Evolutionary conservation across 1,140 invertebrate species (phyloP), one percentile per base, ranked within the genome.

Genomic region (Temnothorax longispinosus): DNA sequence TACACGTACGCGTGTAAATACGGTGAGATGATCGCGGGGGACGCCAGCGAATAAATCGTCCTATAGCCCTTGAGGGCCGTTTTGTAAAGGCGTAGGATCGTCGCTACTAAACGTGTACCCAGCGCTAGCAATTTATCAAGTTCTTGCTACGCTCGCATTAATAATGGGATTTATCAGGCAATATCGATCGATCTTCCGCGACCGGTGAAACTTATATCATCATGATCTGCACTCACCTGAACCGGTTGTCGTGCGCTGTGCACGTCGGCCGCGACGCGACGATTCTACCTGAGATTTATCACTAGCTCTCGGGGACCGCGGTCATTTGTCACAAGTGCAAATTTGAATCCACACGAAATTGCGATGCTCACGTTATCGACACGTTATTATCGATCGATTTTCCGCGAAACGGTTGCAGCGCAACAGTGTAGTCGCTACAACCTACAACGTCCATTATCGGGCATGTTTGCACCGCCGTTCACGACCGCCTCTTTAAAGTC

Each of bases 131-230:
- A 90, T 90, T 90, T 90, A 90, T 90, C 86, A 90, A 86, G 50
- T 89, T 89, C 82, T 86, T 89, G 58, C 80, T 38, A 35, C 52
- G 27, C 38, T 54, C 80, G 87, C 77, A 82, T 87, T 88, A 90
- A 92, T 92, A 91, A 91, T 90, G 76, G 84, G 85, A 91, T 91
- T 92, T 92, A 91, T 91, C 88, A 71, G 80, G 50, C 62, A 85
- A 92, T 90, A 92, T 92, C 90, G 84, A 85, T 91, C 85, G 60
- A 87, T 90, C 77, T 80, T 82, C 87, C 87, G 69, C 87, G 75
- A 82, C 27, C 62, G 71, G 47, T 72, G 88, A 84, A 89, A 89
- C 84, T 78, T 89, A 86, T 75, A 89, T 85, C 75, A 60, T 71
- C 75, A 77, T 81, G 87, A 86, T 86, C 74, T 47, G 47, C 32